Percentiles rank a stretch among this genome's conserved stretches.
Conservation (phyloP, 2,797 vertebrate species). For the Aeoliscus strigatus region DNA sequence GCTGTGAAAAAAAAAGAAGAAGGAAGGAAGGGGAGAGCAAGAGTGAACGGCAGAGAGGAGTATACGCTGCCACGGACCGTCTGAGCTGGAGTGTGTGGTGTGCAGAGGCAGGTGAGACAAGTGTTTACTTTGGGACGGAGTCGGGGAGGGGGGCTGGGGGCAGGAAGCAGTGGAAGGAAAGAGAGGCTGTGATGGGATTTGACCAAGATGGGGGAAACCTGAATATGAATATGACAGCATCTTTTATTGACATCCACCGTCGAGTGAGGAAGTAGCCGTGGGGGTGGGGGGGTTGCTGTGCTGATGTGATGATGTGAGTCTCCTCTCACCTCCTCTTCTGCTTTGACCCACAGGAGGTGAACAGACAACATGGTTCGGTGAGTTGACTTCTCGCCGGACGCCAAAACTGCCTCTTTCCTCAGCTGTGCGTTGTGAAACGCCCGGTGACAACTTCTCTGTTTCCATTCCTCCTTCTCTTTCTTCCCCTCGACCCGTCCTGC, state of each 20-base stretch:
- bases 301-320: no score
- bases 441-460: slow-evolving; percentile 62
- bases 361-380: slow-evolving; percentile 77
- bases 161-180: no score
- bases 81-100: slow-evolving; percentile 45
- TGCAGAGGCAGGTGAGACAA: slow-evolving; percentile 55
- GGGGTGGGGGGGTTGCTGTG: no score
- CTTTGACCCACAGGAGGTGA: slow-evolving; percentile 48
- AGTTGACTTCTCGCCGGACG: slow-evolving; percentile 47
- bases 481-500: no score
- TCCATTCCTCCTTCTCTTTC: slow-evolving; percentile 64
- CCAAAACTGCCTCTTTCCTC: slow-evolving; percentile 13
- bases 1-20: slow-evolving; percentile 78
- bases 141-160: no score
- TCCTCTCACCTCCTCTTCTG: slow-evolving; percentile 34
- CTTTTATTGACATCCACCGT: no score
- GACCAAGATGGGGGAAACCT: no score
- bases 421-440: slow-evolving; percentile 34
- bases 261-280: no score
- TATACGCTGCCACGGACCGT: slow-evolving; percentile 19
- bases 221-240: no score
- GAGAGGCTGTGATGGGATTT: no score
- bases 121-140: no score
- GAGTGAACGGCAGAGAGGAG: slow-evolving; percentile 44
- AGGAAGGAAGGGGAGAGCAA: slow-evolving; percentile 41